Evolutionary conservation across 2,797 vertebrate species (phyloP).

Genomic region (Danio albolineatus): DNA sequence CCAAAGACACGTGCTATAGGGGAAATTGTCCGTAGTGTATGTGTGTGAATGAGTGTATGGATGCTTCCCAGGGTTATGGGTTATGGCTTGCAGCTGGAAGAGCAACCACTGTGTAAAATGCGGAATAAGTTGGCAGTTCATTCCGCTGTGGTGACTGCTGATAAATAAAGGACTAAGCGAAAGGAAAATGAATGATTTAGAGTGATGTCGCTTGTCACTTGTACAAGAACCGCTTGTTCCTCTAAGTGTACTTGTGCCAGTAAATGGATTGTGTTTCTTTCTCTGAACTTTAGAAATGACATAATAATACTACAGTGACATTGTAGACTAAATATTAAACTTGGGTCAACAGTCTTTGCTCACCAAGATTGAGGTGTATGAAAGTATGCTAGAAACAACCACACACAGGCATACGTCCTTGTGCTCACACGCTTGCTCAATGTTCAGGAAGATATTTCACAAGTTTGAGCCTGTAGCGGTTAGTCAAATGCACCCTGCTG

Average conservation of each 20-base stretch:
- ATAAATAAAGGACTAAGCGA: no score
- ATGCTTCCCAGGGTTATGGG: no score
- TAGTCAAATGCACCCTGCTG: slow-evolving; percentile 14
- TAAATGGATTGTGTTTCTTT: slow-evolving; percentile 17
- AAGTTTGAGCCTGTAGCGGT: slow-evolving; percentile 33
- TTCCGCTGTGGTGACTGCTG: no score
- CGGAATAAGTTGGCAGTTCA: no score
- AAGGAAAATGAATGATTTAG: no score
- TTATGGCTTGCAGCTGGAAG: no score
- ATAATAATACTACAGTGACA: slow-evolving; percentile 2
- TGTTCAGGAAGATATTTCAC: slow-evolving; percentile 43
- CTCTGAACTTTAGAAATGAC: background rate
- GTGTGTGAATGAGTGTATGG: no score
- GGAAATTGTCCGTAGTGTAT: no score
- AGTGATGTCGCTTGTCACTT: background rate
- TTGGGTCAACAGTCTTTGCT: slow-evolving; percentile 5
- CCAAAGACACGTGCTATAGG: no score
- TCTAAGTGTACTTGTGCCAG: background rate
- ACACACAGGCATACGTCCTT: slow-evolving; percentile 7
- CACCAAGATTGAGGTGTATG: slow-evolving; percentile 16
- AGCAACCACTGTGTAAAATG: no score
- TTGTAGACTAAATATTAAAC: slow-evolving; percentile 33
- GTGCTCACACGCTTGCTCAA: slow-evolving; percentile 28
- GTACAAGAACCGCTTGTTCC: background rate
- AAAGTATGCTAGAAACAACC: slow-evolving; percentile 21